phyloP scores from a whole-genome alignment of 2,113 vertebrate genomes.

The Apteryx owenii region DNA sequence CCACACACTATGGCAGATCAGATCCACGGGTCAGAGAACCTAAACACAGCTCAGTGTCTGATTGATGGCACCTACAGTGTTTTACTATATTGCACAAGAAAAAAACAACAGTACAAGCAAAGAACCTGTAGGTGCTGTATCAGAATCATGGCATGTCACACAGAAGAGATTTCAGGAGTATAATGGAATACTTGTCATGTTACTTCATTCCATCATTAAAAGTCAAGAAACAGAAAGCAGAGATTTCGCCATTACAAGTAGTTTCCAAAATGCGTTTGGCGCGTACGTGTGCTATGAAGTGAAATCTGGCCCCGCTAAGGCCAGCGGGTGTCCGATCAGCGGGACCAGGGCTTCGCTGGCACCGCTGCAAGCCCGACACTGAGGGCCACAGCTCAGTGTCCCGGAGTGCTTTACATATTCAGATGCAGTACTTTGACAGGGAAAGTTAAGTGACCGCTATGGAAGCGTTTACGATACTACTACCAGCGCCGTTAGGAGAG shows the following conservation, averaged over 20 bases:
- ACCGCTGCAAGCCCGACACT: accelerated
- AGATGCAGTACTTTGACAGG: accelerated
- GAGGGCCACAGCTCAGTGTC: neutral
- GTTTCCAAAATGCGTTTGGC: neutral
- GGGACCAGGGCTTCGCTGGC: too few relatives aligned
- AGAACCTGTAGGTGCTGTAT: neutral
- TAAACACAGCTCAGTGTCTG: neutral
- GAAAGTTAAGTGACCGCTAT: neutral
- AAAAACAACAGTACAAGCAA: neutral
- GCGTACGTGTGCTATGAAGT: neutral
- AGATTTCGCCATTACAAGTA: too few relatives aligned
- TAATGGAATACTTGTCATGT: neutral
- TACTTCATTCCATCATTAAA: accelerated
- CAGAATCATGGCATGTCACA: accelerated
- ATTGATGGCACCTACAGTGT: accelerated
- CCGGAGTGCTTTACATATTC: accelerated
- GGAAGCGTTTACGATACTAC: accelerated
- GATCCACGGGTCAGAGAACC: neutral
- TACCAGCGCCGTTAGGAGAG: accelerated
- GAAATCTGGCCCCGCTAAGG: neutral
- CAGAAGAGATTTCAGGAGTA: neutral
- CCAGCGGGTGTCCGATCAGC: neutral
- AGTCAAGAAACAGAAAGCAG: neutral
- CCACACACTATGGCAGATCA: neutral
- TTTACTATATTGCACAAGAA: accelerated